Conservation (phyloP, 1,140 invertebrate genomes). For the Cydia splendana region DNA sequence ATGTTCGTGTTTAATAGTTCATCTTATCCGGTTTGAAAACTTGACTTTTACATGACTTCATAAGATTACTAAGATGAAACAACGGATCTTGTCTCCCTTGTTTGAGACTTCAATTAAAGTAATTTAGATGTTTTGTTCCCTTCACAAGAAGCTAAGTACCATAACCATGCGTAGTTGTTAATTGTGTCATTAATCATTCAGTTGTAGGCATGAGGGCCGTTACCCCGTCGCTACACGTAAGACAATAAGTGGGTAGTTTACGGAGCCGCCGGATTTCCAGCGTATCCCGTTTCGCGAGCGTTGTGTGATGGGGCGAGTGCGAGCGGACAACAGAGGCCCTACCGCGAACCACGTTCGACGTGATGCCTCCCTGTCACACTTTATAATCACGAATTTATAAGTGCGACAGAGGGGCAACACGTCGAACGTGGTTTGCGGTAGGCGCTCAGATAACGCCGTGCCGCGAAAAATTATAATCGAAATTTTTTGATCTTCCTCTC, state of each 20-base stretch:
- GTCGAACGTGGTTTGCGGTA: too few relatives aligned
- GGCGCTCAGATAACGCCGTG: too few relatives aligned
- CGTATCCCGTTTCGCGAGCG: not conserved
- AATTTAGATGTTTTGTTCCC: slow-evolving; percentile 18
- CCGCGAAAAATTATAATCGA: too few relatives aligned
- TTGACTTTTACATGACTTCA: too few relatives aligned
- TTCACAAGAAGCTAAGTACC: slow-evolving; percentile 9
- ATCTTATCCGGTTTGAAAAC: too few relatives aligned
- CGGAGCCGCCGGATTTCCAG: slow-evolving; percentile 26
- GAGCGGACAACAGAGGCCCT: too few relatives aligned
- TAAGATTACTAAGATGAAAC: not conserved
- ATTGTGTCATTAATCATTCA: slow-evolving; percentile 30
- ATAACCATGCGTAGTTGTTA: slow-evolving; percentile 21
- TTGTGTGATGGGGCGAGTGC: not conserved
- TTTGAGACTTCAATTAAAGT: slow-evolving; percentile 11
- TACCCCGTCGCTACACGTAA: slow-evolving; percentile 14
- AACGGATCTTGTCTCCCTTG: not conserved
- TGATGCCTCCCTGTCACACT: too few relatives aligned
- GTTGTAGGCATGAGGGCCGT: not conserved
- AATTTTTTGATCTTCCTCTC: too few relatives aligned
- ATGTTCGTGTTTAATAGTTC: too few relatives aligned
- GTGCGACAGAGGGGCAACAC: too few relatives aligned
- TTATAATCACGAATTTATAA: too few relatives aligned
- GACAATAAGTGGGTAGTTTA: slow-evolving; percentile 31
- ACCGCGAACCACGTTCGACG: too few relatives aligned